Evolutionary conservation across 2,888 invertebrate species (phyloP).

Genomic region (Argyresthia albistria): DNA sequence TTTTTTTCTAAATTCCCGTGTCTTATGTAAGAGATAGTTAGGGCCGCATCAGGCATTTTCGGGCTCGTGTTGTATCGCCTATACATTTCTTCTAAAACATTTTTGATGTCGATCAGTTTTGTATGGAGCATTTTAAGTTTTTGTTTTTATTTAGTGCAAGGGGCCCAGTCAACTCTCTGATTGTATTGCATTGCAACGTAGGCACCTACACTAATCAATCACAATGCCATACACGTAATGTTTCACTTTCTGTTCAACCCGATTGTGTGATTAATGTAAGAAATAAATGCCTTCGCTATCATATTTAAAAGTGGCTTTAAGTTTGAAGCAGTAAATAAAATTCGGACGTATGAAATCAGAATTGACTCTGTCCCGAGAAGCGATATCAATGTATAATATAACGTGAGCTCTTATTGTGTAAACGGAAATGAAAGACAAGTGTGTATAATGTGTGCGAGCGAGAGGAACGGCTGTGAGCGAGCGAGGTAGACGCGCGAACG

Average conservation of each 20-base stretch:
- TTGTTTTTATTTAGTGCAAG: conserved; percentile 46
- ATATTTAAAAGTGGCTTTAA: conserved; percentile 10
- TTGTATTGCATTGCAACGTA: neutral
- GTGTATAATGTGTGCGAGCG: conserved; percentile 30
- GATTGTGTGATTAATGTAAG: conserved; percentile 47
- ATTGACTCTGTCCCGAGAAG: conserved; percentile 51
- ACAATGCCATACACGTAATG: conserved; percentile 9
- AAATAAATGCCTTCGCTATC: conserved; percentile 30
- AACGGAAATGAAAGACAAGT: conserved; percentile 34
- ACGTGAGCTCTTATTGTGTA: conserved; percentile 43
- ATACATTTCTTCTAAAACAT: conserved; percentile 24
- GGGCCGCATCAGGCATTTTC: conserved; percentile 27
- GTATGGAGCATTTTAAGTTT: conserved; percentile 53
- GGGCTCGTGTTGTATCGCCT: conserved; percentile 21
- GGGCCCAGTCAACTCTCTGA: conserved; percentile 58
- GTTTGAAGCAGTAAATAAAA: conserved; percentile 13
- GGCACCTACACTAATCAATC: neutral
- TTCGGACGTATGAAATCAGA: conserved; percentile 22
- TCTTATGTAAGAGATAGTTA: neutral
- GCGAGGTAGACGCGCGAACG: conserved; percentile 24
- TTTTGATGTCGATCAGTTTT: conserved; percentile 45
- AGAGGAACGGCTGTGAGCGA: conserved; percentile 23
- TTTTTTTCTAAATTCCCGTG: no score
- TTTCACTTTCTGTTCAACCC: neutral
- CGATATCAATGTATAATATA: conserved; percentile 53